Percentiles rank a stretch among this genome's conserved stretches.
Evolutionary conservation across 2,888 invertebrate species (phyloP).

Genomic region (Deilephila porcellus): DNA sequence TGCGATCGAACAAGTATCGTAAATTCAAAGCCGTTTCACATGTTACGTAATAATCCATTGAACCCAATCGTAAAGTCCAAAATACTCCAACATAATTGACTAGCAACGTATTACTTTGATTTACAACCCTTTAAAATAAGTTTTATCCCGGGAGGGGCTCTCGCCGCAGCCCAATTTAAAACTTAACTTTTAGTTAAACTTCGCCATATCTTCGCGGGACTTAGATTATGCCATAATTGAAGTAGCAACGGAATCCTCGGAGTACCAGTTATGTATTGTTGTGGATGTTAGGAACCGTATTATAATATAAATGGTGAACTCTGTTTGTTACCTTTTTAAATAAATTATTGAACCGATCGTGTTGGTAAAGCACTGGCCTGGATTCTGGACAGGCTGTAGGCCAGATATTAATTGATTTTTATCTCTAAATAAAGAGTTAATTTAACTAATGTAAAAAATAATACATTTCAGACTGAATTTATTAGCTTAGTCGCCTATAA

Average conservation of each 20-base stretch:
- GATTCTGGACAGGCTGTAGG: too few relatives aligned
- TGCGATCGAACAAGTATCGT: not conserved
- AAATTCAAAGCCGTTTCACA: constrained; percentile 3
- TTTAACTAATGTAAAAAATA: too few relatives aligned
- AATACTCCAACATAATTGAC: constrained; percentile 65
- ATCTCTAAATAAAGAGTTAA: too few relatives aligned
- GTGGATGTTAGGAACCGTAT: not conserved
- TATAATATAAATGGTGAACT: not conserved
- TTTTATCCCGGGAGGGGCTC: constrained; percentile 57
- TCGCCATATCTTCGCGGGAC: constrained; percentile 69
- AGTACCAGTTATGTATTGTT: not conserved
- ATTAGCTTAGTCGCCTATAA: too few relatives aligned
- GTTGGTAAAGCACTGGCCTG: too few relatives aligned
- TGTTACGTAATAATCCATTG: constrained; percentile 34
- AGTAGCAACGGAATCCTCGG: constrained; percentile 42
- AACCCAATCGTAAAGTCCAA: constrained; percentile 41
- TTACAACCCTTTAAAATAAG: constrained; percentile 75
- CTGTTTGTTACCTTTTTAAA: too few relatives aligned
- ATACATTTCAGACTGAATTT: too few relatives aligned
- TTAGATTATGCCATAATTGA: constrained; percentile 68
- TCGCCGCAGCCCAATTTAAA: constrained; percentile 70
- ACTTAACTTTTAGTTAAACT: constrained; percentile 76
- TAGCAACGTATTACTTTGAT: constrained; percentile 74
- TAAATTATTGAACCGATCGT: too few relatives aligned
- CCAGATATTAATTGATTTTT: too few relatives aligned